Evolutionary conservation across 2,888 invertebrate genomes (phyloP).

Genomic region (Ditula angustiorana): DNA sequence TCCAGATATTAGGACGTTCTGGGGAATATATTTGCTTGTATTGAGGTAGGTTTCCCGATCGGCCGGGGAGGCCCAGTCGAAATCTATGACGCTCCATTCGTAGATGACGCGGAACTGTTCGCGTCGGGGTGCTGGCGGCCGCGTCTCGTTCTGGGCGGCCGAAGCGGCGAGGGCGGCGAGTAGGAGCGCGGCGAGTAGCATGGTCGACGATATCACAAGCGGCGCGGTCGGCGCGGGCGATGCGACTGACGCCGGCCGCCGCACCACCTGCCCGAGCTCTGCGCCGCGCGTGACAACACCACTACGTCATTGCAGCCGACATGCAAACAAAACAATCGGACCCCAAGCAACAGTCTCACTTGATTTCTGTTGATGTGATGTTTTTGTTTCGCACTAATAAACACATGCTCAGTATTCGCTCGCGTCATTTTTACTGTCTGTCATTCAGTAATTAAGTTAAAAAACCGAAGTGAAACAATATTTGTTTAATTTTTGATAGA

Average conservation of each 20-base stretch:
- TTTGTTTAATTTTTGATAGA: too few relatives aligned
- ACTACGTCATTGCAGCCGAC: conserved; percentile 54
- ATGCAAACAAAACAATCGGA: conserved; percentile 55
- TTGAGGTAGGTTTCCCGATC: conserved; percentile 82
- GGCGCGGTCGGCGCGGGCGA: conserved; percentile 68
- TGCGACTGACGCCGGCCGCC: conserved; percentile 66
- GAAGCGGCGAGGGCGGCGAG: conserved; percentile 69
- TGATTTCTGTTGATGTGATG: conserved; percentile 43
- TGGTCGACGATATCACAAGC: conserved; percentile 63
- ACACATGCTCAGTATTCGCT: conserved; percentile 6
- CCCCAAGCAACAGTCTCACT: conserved; percentile 47
- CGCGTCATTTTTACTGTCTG: not conserved
- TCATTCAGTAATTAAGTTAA: not conserved
- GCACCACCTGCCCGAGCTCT: conserved; percentile 49
- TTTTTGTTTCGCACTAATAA: conserved; percentile 20
- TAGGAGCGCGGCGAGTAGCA: conserved; percentile 63
- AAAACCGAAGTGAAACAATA: not conserved
- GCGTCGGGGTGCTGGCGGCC: conserved; percentile 64
- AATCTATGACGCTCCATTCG: conserved; percentile 90
- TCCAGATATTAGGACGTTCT: conserved; percentile 89
- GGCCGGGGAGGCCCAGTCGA: conserved; percentile 87
- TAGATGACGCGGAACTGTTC: conserved; percentile 89
- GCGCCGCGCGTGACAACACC: conserved; percentile 60
- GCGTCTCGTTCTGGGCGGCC: conserved; percentile 71
- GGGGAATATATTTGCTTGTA: conserved; percentile 86